phyloP scores from a whole-genome alignment of 2,888 invertebrate species.

The Drosophila rellima region DNA sequence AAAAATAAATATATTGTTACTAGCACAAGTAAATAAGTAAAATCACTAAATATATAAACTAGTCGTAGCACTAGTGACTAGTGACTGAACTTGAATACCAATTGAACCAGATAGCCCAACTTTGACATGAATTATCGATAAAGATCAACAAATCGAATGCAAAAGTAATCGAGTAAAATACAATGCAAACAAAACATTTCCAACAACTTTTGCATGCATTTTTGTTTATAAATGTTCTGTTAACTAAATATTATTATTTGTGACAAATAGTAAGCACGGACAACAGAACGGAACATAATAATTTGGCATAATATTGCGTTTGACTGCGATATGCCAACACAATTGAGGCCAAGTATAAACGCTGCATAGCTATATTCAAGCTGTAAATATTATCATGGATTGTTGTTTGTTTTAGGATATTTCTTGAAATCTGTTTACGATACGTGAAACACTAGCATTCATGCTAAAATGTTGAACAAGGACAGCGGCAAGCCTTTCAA shows the following conservation, averaged over 20 bases:
- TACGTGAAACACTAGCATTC: not conserved
- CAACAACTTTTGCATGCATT: not conserved
- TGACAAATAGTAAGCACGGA: not conserved
- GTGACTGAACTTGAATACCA: not conserved
- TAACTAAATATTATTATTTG: conserved; percentile 1
- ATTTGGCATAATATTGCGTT: not conserved
- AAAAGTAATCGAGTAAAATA: conserved; percentile 6
- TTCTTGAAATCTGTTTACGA: not conserved
- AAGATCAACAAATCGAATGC: not conserved
- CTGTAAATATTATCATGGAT: conserved; percentile 9
- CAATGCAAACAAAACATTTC: not conserved
- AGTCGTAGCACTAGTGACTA: too few species aligned
- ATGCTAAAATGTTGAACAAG: conserved; percentile 23
- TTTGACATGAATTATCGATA: not conserved
- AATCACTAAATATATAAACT: not conserved
- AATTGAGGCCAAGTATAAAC: conserved; percentile 23
- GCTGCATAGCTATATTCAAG: conserved; percentile 1
- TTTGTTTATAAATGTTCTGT: not conserved
- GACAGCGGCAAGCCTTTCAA: conserved; percentile 19
- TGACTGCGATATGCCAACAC: not conserved
- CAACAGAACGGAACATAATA: not conserved
- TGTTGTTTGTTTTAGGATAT: conserved; percentile 26
- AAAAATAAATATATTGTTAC: not conserved
- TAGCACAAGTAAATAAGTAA: not conserved
- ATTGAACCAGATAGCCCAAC: not conserved